phyloP scores from a whole-genome alignment of 2,888 invertebrate genomes.

The Drosophila heteroneura region DNA sequence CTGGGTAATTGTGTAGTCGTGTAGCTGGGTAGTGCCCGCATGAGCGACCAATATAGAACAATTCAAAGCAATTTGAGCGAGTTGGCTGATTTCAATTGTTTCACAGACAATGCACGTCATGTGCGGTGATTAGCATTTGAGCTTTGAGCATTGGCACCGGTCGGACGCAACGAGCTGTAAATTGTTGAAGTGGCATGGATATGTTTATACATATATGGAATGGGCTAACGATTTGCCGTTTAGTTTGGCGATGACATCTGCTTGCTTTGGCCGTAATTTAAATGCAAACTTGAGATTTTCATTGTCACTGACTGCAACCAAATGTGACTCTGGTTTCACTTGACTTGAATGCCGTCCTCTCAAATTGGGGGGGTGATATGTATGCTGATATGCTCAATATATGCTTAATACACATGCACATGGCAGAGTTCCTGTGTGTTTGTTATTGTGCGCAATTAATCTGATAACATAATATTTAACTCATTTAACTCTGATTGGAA shows the following conservation, averaged over 20 bases:
- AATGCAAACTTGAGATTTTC: slow-evolving; percentile 60
- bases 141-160: slow-evolving; percentile 44
- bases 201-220: neutral
- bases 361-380: slow-evolving; percentile 63
- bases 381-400: slow-evolving; percentile 61
- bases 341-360: slow-evolving; percentile 65
- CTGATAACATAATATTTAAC: slow-evolving; percentile 75
- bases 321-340: slow-evolving; percentile 8
- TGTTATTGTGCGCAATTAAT: slow-evolving; percentile 55
- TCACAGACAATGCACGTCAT: slow-evolving; percentile 80
- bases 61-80: slow-evolving; percentile 69
- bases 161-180: slow-evolving; percentile 22
- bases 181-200: slow-evolving; percentile 28
- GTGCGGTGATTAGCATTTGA: slow-evolving; percentile 76
- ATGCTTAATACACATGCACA: slow-evolving; percentile 9
- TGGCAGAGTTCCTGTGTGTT: neutral
- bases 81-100: slow-evolving; percentile 74
- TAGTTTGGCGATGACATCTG: slow-evolving; percentile 64
- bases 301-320: slow-evolving; percentile 24
- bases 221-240: slow-evolving; percentile 21
- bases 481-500: slow-evolving; percentile 68
- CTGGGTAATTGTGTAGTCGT: neutral
- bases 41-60: slow-evolving; percentile 57
- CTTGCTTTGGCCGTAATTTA: slow-evolving; percentile 57
- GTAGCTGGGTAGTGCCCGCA: slow-evolving; percentile 19